Percentiles rank a stretch among this genome's conserved stretches.
Evolutionary conservation across 2,113 vertebrate species (phyloP).

Genomic region (Podarcis raffonei): DNA sequence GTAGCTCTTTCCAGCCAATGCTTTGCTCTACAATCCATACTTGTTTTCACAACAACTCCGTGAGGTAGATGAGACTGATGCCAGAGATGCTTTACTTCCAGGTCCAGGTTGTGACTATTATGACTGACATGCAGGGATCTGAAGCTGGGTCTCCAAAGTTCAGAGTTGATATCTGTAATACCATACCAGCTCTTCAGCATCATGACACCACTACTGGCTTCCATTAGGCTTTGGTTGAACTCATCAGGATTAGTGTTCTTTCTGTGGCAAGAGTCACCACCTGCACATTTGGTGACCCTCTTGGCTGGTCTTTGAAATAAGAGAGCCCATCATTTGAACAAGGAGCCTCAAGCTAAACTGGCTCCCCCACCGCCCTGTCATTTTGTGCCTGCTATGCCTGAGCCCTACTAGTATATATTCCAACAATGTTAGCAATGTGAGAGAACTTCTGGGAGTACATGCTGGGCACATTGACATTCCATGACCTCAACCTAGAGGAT

Average conservation of each 20-base stretch:
- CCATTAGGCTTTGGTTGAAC: not conserved
- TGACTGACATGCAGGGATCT: not conserved
- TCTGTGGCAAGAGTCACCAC: not conserved
- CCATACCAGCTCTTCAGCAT: not conserved
- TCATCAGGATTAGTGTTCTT: not conserved
- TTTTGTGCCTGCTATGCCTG: not conserved
- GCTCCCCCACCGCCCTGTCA: not conserved
- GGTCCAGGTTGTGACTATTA: not conserved
- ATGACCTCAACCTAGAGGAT: too few species aligned
- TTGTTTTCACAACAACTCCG: not conserved
- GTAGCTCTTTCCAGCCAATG: not conserved
- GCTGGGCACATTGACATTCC: too few species aligned
- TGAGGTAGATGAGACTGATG: not conserved
- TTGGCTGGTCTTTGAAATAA: not conserved
- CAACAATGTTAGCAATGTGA: too few species aligned
- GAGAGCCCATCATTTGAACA: not conserved
- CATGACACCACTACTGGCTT: not conserved
- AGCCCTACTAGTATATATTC: not conserved
- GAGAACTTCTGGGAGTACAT: too few species aligned
- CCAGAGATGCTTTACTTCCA: not conserved
- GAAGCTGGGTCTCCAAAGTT: not conserved
- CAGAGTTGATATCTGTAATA: not conserved
- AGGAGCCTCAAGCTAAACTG: not conserved
- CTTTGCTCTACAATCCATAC: not conserved
- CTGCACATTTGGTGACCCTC: not conserved